Percentiles rank a stretch among this genome's conserved stretches.
Evolutionary conservation across 2,797 vertebrate species (phyloP).

Genomic region (Periparus ater): DNA sequence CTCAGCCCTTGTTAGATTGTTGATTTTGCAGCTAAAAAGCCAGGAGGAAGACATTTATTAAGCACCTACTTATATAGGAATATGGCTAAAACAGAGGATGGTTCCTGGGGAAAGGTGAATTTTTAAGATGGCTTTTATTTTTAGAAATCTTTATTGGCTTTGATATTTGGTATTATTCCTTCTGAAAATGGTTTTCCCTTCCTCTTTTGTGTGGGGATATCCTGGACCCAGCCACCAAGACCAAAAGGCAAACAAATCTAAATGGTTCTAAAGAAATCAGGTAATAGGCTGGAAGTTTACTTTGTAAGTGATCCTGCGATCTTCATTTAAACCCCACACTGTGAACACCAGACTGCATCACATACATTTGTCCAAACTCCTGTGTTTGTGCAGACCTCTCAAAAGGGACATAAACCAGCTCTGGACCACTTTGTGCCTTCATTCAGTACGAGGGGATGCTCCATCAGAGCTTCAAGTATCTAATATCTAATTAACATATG

Average conservation of each 20-base stretch:
- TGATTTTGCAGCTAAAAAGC: background rate
- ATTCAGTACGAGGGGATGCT: background rate
- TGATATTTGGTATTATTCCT: background rate
- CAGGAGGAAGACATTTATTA: background rate
- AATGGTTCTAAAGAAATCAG: background rate
- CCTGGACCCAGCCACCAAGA: accelerated
- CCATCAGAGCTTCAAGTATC: background rate
- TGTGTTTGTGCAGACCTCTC: background rate
- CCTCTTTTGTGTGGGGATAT: background rate
- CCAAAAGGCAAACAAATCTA: background rate
- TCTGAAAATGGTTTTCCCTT: background rate
- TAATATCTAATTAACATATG: background rate
- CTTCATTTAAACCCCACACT: background rate
- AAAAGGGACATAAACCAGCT: background rate
- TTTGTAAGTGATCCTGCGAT: background rate
- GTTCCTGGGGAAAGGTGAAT: background rate
- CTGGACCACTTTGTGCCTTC: too few species aligned
- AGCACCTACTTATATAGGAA: background rate
- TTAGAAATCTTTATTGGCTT: background rate
- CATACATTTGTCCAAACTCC: background rate
- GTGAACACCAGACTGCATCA: background rate
- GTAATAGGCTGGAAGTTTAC: background rate
- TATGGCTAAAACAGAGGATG: background rate
- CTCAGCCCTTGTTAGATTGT: background rate
- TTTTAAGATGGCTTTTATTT: background rate